Evolutionary conservation across 1,140 invertebrate species (phyloP).

Genomic region (Eumeta japonica): DNA sequence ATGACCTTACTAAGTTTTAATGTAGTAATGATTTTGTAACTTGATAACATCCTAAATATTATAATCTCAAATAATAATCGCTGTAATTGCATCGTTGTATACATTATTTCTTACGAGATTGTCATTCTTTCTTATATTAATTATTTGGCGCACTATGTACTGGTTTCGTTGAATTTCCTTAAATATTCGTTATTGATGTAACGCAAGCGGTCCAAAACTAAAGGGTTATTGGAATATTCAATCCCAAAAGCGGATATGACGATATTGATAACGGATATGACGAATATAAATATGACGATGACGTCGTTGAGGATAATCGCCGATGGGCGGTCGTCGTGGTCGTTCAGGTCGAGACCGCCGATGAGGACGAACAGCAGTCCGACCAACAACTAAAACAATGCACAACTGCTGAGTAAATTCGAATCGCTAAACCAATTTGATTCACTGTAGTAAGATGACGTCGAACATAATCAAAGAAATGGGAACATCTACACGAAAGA

Average conservation of each 20-base stretch:
- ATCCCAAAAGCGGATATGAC: constrained; percentile 81
- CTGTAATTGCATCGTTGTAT: background rate
- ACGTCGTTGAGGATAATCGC: constrained; percentile 76
- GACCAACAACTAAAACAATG: constrained; percentile 69
- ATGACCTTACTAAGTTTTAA: no score
- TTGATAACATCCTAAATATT: background rate
- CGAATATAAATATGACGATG: constrained; percentile 74
- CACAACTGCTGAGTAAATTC: background rate
- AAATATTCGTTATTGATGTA: constrained; percentile 43
- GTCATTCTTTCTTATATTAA: background rate
- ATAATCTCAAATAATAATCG: background rate
- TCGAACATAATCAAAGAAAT: no score
- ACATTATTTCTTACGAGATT: background rate
- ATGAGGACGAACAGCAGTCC: constrained; percentile 78
- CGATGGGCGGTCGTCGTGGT: constrained; percentile 65
- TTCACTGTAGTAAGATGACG: background rate
- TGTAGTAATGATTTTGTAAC: no score
- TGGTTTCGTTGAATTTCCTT: constrained; percentile 13
- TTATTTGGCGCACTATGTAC: background rate
- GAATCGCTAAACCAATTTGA: background rate
- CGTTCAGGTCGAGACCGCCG: constrained; percentile 77
- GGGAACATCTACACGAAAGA: no score
- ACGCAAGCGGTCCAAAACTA: constrained; percentile 45
- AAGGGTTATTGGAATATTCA: constrained; percentile 67
- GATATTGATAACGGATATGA: constrained; percentile 76